Evolutionary conservation across 2,888 invertebrate genomes (phyloP), one percentile per base, ranked within the genome.

Genomic region (Erpobdella octoculata): DNA sequence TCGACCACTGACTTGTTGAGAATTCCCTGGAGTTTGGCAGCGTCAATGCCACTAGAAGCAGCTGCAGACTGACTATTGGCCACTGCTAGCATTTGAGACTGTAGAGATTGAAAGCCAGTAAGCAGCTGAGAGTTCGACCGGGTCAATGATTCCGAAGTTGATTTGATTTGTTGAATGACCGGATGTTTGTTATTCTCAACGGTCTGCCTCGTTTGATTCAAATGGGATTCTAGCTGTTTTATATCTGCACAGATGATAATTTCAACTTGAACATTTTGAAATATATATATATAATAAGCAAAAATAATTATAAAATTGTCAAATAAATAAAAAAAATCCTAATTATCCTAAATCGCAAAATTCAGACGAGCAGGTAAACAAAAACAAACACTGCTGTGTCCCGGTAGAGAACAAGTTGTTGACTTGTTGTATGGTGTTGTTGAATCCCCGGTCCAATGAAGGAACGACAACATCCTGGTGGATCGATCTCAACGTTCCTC

Each of bases 371-470:
- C n/a, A 25, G 59, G 12, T 59, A 21, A 59, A 21, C 12, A n/a
- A 59, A 18, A 41, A 76, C 89, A 88, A 85, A 93, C 93, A 93
- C 84, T 95, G 93, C 81, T 89, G 89, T 8, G 93, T 91, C 70
- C 96, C 96, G 75, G 87, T 87, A 69, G 89, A 88, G 84, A 95
- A 96, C 25, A 90, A 88, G 68, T 91, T 90, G 81, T 93, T 92
- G 72, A 96, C 87, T 84, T 96, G 94, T 62, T 88, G 87, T 81
- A 94, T 93, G 87, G 96, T 90, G 80, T 88, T 88, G 79, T 89
- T 89, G 78, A 91, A 91, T 71, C 91, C 88, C 81, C 89, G 89
- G 82, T 95, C 93, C 86, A 93, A 90, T 38, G 89, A 88, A 2
- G 95, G 94, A 21, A 82, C 76, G 62, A 93, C 86, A 75, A 88